phyloP scores from a whole-genome alignment of 1,140 invertebrate species.

The Neocloeon triangulifer region DNA sequence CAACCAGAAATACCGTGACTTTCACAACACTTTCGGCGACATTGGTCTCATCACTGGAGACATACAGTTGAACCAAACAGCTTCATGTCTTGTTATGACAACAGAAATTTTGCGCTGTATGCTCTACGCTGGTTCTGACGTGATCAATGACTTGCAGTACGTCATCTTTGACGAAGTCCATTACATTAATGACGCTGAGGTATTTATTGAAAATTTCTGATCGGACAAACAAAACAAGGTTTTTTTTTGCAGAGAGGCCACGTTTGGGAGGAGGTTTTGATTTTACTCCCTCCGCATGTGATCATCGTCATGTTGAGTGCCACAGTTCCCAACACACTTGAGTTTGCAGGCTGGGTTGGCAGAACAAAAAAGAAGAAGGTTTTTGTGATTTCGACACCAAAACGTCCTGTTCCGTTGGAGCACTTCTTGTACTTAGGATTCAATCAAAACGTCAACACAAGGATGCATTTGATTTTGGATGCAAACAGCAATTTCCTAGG shows the following conservation, averaged over 20 bases:
- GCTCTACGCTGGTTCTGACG: conserved; percentile 88
- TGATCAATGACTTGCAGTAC: conserved; percentile 89
- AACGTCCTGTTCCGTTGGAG: conserved; percentile 85
- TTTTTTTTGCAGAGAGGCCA: conserved; percentile 55
- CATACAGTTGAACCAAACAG: conserved; percentile 83
- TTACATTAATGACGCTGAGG: conserved; percentile 94
- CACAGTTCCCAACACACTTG: conserved; percentile 89
- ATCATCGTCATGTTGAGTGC: conserved; percentile 94
- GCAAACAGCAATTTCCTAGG: conserved; percentile 41
- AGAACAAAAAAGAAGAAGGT: conserved; percentile 79
- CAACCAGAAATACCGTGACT: conserved; percentile 98
- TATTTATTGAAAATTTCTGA: conserved; percentile 16
- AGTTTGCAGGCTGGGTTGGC: conserved; percentile 96
- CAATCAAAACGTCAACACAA: conserved; percentile 55
- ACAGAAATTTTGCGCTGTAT: conserved; percentile 96
- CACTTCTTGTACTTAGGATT: conserved; percentile 83
- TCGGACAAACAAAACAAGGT: background rate
- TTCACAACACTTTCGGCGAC: conserved; percentile 70
- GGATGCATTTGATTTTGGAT: conserved; percentile 69
- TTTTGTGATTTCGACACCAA: conserved; percentile 81
- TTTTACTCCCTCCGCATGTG: conserved; percentile 81
- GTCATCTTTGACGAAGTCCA: conserved; percentile 99
- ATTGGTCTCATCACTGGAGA: conserved; percentile 92
- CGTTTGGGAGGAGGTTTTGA: conserved; percentile 98
- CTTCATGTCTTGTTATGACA: conserved; percentile 95